Base-by-base conservation (phyloP, 2,888 invertebrate genomes). In the Orthosia gracilis region DNA sequence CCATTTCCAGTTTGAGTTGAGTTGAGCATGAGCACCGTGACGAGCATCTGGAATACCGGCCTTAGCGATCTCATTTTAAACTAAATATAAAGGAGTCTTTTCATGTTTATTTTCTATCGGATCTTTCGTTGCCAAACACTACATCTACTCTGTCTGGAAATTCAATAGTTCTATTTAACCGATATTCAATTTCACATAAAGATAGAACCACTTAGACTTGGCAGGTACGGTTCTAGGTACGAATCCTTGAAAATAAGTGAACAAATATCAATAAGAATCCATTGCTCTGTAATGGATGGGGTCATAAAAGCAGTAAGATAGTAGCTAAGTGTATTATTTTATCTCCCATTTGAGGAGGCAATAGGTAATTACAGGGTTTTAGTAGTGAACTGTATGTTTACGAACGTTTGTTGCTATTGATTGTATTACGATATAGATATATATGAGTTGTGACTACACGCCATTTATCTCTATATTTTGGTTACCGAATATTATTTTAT, bases 221-320 rank as follows among this genome's bases (percentile, higher is more conserved):
- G 9, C 55, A 49, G 74, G 40, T 64, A 50, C 7, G 12, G 21
- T 54, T 55, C 59, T 31, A 50, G 69, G 54, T 58, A 59, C 31
- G 52, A 69, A 66, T 69, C 52, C 59, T 68, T 67, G 55, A 61
- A 73, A 74, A 40, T 84, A 81, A 74, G 61, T 58, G 67, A 58
- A 64, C 68, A 68, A 69, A 73, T 70, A 64, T 67, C 76, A 31
- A 40, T 40, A 40, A 40, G 50, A 50, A 31, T 67, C 71, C 47
- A 75, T 72, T 79, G 47, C 70, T 66, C 61, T 54, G 50, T 80
- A 76, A 73, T 79, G 63, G 58, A 76, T 77, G 69, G 61, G 7
- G n/a, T 62, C 72, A 77, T 85, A 85, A 83, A 83, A 76, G 67
- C n/a, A 21, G 66, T 70, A 50, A 64, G 65, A 61, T 23, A 61